These are phyloP conservation scores for Pelobates fuscus DNA, from an alignment of 2,113 vertebrate genomes.

Conservation along the genomic window DNA sequence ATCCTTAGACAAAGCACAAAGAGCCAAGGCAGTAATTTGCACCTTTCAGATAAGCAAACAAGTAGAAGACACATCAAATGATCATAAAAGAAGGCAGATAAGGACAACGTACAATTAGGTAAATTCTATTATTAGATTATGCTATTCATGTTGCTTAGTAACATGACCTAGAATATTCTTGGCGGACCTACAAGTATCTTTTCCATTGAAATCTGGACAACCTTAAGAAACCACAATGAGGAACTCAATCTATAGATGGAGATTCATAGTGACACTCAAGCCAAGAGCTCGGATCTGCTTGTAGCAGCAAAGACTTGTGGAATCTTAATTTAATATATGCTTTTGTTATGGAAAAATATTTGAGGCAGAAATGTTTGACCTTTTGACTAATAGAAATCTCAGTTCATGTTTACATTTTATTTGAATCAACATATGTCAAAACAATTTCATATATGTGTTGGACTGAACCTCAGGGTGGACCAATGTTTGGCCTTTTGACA, in stretches of 20 bases:
- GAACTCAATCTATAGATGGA: neutral
- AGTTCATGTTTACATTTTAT: too few relatives aligned
- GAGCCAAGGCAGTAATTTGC: neutral
- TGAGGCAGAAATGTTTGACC: too few relatives aligned
- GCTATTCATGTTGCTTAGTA: neutral
- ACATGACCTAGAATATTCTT: constrained; percentile 28
- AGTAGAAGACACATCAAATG: neutral
- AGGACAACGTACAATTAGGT: constrained; percentile 25
- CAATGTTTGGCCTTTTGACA: neutral
- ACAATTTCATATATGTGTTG: neutral
- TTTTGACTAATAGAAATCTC: too few relatives aligned
- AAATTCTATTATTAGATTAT: constrained; percentile 33
- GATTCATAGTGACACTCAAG: neutral
- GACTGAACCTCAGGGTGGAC: neutral
- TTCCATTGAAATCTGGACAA: neutral
- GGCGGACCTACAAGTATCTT: too few relatives aligned
- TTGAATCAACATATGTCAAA: neutral
- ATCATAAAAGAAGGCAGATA: constrained; percentile 6
- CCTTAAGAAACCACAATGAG: neutral
- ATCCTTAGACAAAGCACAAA: too few relatives aligned
- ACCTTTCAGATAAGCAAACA: neutral
- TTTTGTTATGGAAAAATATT: too few relatives aligned
- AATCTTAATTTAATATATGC: too few relatives aligned
- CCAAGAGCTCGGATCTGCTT: neutral
- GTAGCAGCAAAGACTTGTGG: neutral